phyloP scores from a whole-genome alignment of 1,140 invertebrate genomes.

The Melanaphis sacchari region DNA sequence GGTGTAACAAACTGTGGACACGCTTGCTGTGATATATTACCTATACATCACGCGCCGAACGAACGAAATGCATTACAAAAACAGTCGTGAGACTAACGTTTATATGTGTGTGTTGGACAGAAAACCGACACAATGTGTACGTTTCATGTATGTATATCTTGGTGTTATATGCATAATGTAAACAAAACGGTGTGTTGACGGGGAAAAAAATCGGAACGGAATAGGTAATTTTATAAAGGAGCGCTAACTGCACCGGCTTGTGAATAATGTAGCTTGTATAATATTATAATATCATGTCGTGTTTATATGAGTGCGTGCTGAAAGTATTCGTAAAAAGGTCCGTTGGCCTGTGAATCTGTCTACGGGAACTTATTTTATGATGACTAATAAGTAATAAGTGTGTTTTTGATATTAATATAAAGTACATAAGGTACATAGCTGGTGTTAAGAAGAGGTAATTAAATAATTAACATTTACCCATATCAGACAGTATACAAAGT shows the following conservation, averaged over 20 bases:
- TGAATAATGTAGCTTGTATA: constrained; percentile 6
- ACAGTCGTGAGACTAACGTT: constrained; percentile 26
- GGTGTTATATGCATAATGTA: neutral
- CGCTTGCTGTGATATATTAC: neutral
- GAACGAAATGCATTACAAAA: constrained; percentile 27
- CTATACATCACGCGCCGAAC: neutral
- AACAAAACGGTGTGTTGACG: neutral
- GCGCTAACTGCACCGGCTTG: constrained; percentile 12
- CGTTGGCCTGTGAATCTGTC: neutral
- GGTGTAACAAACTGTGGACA: neutral
- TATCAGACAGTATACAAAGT: neutral
- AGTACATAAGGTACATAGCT: neutral
- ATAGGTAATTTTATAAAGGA: constrained; percentile 11
- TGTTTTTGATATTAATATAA: too few relatives aligned
- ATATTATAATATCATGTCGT: neutral
- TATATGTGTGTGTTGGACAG: neutral
- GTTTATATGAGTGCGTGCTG: neutral
- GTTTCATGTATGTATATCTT: neutral
- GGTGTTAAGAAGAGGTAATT: too few relatives aligned
- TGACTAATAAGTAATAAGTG: neutral
- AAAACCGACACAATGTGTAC: constrained; percentile 40
- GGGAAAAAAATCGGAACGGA: neutral
- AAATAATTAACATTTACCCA: too few relatives aligned
- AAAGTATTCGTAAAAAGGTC: neutral
- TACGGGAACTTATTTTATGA: neutral